Percentiles rank a stretch among this genome's conserved stretches.
Conservation (phyloP, 1,140 invertebrate species). For the Sesamia nonagrioides region DNA sequence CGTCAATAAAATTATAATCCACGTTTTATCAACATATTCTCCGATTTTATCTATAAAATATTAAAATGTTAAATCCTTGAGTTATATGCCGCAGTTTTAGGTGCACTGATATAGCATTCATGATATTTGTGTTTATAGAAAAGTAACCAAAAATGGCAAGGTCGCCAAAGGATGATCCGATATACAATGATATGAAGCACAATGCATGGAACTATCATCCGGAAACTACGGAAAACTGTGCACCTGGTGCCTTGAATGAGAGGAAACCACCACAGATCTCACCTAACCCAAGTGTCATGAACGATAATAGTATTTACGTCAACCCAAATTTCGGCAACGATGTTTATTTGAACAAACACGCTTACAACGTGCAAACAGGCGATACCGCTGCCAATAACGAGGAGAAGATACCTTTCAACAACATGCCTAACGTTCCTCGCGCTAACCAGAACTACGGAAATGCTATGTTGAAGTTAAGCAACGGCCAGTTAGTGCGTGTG, state of each 20-base stretch:
- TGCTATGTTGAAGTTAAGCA: slow-evolving; percentile 80
- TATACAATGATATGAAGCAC: slow-evolving; percentile 76
- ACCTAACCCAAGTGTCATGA: slow-evolving; percentile 61
- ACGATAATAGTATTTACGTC: slow-evolving; percentile 76
- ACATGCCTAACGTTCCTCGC: slow-evolving; percentile 66
- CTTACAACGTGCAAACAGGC: slow-evolving; percentile 69
- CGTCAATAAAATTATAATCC: slow-evolving; percentile 70
- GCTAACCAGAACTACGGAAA: slow-evolving; percentile 79
- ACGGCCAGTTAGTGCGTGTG: slow-evolving; percentile 81
- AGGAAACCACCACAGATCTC: slow-evolving; percentile 68
- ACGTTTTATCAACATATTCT: slow-evolving; percentile 64
- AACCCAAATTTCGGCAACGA: slow-evolving; percentile 73
- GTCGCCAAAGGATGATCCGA: slow-evolving; percentile 82
- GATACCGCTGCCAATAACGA: slow-evolving; percentile 69
- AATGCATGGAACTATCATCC: slow-evolving; percentile 82
- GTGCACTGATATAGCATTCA: slow-evolving; percentile 50
- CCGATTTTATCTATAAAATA: slow-evolving; percentile 54
- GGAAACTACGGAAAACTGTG: slow-evolving; percentile 74
- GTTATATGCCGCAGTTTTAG: slow-evolving; percentile 53
- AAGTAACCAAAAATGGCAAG: slow-evolving; percentile 82
- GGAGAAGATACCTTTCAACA: slow-evolving; percentile 71
- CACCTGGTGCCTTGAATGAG: slow-evolving; percentile 73
- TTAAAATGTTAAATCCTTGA: slow-evolving; percentile 77
- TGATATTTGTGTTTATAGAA: slow-evolving; percentile 58
- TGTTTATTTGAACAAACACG: slow-evolving; percentile 77